Evolutionary conservation across 2,888 invertebrate species (phyloP).

Genomic region (Dicycla oo): DNA sequence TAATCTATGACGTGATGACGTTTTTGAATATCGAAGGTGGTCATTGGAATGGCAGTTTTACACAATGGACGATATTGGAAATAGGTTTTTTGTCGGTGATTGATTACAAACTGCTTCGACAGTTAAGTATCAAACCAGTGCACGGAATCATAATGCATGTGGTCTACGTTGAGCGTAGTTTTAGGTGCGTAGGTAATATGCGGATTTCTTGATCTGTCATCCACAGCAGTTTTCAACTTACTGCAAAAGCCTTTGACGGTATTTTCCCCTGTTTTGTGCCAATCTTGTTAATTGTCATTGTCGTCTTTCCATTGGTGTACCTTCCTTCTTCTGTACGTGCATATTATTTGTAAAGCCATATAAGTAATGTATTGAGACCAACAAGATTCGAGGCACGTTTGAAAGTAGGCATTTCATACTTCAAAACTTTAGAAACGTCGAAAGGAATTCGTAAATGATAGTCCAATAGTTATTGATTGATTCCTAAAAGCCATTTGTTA

Average conservation of each 20-base stretch:
- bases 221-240: neutral
- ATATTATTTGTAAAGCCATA: no score
- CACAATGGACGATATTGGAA: conserved; percentile 41
- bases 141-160: neutral
- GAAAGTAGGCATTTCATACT: neutral
- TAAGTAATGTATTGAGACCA: no score
- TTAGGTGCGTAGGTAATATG: neutral
- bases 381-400: neutral
- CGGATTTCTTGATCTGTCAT: neutral
- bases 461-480: neutral
- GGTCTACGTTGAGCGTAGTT: neutral
- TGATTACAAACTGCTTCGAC: conserved; percentile 13
- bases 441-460: neutral
- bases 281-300: neutral
- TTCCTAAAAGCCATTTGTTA: conserved; percentile 7
- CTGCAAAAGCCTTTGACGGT: neutral
- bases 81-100: conserved; percentile 14
- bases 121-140: neutral
- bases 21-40: conserved; percentile 56
- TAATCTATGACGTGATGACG: conserved; percentile 61
- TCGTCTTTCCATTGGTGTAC: neutral
- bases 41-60: conserved; percentile 25
- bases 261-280: neutral
- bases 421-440: neutral
- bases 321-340: neutral